Percentiles rank a stretch among this genome's conserved stretches.
These are phyloP conservation scores for Periophthalmodon schlosseri DNA, from an alignment of 2,113 vertebrate genomes.

Conservation along the genomic window DNA sequence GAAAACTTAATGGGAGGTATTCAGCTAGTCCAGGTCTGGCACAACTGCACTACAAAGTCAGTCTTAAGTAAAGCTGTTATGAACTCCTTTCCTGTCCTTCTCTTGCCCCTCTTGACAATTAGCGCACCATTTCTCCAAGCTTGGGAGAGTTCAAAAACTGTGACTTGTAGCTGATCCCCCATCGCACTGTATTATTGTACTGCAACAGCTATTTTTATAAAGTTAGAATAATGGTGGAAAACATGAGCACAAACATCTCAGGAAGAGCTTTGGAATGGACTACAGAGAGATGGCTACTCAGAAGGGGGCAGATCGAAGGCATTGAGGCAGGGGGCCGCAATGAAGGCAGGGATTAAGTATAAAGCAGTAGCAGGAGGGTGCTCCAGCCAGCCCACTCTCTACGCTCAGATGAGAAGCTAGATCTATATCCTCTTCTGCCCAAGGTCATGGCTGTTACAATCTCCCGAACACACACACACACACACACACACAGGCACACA, in stretches of 20 bases:
- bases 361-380: slow-evolving; percentile 33
- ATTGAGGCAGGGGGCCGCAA: slow-evolving; percentile 25
- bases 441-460: slow-evolving; percentile 76
- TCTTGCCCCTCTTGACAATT: not conserved
- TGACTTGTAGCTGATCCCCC: not conserved
- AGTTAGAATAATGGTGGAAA: not conserved
- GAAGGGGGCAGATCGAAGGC: slow-evolving; percentile 31
- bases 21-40: not conserved
- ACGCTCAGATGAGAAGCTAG: slow-evolving; percentile 43
- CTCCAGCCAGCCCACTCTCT: slow-evolving; percentile 27
- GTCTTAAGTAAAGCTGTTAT: not conserved
- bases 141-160: not conserved
- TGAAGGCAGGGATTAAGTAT: slow-evolving; percentile 32
- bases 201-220: not conserved
- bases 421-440: slow-evolving; percentile 72
- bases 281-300: slow-evolving; percentile 19
- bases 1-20: too few relatives aligned
- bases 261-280: slow-evolving; percentile 18
- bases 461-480: slow-evolving; percentile 32
- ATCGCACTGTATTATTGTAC: not conserved
- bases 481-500: slow-evolving; percentile 22
- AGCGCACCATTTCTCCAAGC: not conserved
- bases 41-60: not conserved
- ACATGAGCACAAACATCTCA: slow-evolving; percentile 21
- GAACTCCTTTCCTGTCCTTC: not conserved